Conservation (phyloP, 2,113 vertebrate genomes). For the Euleptes europaea region DNA sequence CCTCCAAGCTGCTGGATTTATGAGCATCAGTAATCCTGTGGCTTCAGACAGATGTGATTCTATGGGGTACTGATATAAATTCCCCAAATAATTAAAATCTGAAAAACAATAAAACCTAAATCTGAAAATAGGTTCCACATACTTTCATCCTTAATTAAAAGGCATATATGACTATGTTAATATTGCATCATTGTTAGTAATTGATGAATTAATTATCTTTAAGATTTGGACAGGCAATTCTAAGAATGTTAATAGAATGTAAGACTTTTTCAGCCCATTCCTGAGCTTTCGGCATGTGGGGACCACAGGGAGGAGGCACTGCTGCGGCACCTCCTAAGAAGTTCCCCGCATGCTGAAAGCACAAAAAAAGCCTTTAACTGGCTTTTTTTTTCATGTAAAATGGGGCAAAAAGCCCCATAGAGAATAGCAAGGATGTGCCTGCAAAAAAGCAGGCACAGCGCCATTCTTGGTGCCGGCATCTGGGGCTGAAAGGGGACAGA, state of each 20-base stretch:
- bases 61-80: conserved; percentile 58
- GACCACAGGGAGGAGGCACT: no score
- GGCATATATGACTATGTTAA: conserved; percentile 24
- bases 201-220: conserved; percentile 14
- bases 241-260: neutral
- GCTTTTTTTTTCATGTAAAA: no score
- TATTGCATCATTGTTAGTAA: neutral
- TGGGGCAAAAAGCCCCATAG: no score
- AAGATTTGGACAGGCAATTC: neutral
- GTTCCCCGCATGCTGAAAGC: no score
- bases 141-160: conserved; percentile 40
- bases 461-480: no score
- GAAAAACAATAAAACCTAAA: conserved; percentile 45
- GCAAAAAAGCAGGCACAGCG: no score
- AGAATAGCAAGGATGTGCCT: no score
- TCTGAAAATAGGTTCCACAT: conserved; percentile 18
- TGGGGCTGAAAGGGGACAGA: no score
- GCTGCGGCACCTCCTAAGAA: no score
- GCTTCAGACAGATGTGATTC: conserved; percentile 65
- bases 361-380: no score
- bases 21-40: conserved; percentile 51
- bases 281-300: no score
- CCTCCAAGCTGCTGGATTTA: conserved; percentile 35
- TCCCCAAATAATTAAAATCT: conserved; percentile 56
- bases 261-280: no score